Base-by-base conservation (phyloP, 2,113 vertebrate genomes). In the Spermophilus dauricus region DNA sequence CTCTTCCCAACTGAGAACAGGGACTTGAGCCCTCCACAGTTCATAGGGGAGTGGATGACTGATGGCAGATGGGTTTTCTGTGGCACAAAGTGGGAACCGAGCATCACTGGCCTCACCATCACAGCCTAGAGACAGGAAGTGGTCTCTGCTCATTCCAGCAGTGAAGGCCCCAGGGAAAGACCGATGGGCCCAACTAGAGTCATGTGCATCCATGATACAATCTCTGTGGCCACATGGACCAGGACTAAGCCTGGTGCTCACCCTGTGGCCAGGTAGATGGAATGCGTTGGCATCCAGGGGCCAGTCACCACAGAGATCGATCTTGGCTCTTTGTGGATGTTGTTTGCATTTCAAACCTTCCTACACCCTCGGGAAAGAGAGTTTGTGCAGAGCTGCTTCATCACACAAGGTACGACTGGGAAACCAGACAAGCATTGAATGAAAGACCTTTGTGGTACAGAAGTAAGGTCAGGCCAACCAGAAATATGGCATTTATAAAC, bases 161-260 rank as follows among this genome's bases (percentile, higher is more conserved):
- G 26, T 12, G 39, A 58, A 34, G 77, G 63, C 1, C 61, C 18
- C 4, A 82, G n/a, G 20, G n/a, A 63, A 85, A 73, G 34, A 72
- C 48, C 16, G 28, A 30, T 1, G 30, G n/a, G 91, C 45, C 42
- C 39, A 17, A 3, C 2, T 0, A 77, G 48, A 51, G 80, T 82
- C 70, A 70, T 0, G 26, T 3, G 4, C 26, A 34, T 26, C 45
- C 48, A 2, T 1, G 28, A 63, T 67, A 73, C 13, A 14, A 14
- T 53, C 80, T 45, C 30, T 34, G 4, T 1, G 32, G 22, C 16
- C 1, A 3, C 0, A 0, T 2, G 0, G 4, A 63, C 45, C 28
- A 67, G 72, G 58, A 65, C 1, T 13, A 5, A 82, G 48, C 16
- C 4, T 2, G 13, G 13, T 0, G 39, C 39, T 92, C n/a, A 8